Percentiles rank a stretch among this genome's conserved stretches.
These are phyloP conservation scores for Philantomba maxwellii DNA, from an alignment of 2,113 vertebrate species.

Conservation along the genomic window DNA sequence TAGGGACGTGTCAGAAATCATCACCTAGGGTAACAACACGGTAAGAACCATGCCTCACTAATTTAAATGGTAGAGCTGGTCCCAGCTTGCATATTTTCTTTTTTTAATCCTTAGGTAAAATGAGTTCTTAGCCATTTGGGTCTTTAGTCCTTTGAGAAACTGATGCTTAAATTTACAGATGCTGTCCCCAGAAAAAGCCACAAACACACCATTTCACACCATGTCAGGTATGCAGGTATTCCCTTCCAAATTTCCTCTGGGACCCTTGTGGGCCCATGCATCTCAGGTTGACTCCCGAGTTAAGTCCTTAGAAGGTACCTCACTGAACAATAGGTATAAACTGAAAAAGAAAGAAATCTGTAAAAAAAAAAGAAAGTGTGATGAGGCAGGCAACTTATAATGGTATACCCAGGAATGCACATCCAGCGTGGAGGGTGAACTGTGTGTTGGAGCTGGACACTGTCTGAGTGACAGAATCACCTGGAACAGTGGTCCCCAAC, in stretches of 20 bases:
- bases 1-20: not conserved
- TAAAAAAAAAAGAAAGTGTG: not conserved
- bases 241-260: not conserved
- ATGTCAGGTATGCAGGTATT: not conserved
- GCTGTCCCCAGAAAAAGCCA: not conserved
- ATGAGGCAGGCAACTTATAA: not conserved
- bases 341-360: not conserved
- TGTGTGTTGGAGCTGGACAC: not conserved
- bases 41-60: not conserved
- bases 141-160: not conserved
- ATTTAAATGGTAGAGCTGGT: not conserved
- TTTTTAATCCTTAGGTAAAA: not conserved
- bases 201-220: not conserved
- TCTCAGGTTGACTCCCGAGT: not conserved
- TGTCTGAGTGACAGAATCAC: not conserved
- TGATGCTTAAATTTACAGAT: not conserved
- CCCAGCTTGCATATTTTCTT: not conserved
- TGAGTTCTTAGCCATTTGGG: not conserved
- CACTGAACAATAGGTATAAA: not conserved
- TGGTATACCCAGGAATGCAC: not conserved
- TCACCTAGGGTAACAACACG: not conserved
- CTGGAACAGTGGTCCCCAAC: not conserved
- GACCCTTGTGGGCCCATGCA: not conserved
- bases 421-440: not conserved
- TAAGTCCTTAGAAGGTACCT: not conserved